Evolutionary conservation across 1,140 invertebrate species (phyloP).

Genomic region (Caenorhabditis tropicalis): DNA sequence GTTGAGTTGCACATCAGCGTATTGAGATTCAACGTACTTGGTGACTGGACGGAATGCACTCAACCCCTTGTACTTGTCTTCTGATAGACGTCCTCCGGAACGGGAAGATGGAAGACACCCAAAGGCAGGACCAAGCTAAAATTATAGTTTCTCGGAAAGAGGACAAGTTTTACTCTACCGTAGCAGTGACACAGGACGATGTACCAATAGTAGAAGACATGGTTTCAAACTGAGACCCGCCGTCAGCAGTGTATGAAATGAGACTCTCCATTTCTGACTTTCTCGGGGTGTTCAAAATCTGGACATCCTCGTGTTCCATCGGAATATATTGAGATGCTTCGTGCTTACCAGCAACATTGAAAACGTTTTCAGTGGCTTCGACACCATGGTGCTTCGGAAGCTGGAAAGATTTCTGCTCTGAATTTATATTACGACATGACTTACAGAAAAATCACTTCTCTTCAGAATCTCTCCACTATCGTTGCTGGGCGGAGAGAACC

Average conservation of each 20-base stretch:
- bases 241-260: conserved; percentile 3
- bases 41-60: conserved; percentile 20
- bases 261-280: not conserved
- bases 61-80: not conserved
- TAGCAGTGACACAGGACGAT: not conserved
- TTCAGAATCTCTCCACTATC: not conserved
- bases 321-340: not conserved
- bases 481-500: conserved; percentile 4
- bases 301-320: not conserved
- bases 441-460: not conserved
- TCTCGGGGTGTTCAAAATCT: not conserved
- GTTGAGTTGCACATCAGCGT: not conserved
- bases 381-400: not conserved
- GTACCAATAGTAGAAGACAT: not conserved
- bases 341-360: not conserved
- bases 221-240: not conserved
- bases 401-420: not conserved
- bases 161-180: not conserved
- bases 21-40: not conserved
- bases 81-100: not conserved
- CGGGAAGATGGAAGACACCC: not conserved
- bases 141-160: not conserved
- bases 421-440: not conserved
- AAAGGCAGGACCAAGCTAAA: conserved; percentile 2
- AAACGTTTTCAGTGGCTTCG: conserved; percentile 1